Base-by-base conservation (phyloP, 92 coral and sea anemone genomes). In the Porites lobata region DNA sequence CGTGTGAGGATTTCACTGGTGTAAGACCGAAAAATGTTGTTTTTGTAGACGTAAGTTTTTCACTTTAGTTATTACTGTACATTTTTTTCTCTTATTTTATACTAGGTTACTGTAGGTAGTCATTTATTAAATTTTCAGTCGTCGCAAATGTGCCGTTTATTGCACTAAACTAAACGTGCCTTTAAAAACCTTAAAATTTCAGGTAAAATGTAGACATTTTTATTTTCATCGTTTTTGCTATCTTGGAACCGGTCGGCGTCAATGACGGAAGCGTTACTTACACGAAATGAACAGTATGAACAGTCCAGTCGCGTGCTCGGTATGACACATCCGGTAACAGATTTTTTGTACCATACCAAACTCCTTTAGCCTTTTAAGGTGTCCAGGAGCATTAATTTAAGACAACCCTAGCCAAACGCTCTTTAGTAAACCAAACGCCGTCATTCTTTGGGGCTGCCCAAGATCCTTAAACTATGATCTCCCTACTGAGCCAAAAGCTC, bases 41-140 rank as follows among this genome's bases (percentile, higher is more conserved):
- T 12, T 50, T 50, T 38, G 50, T 50, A 67, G 6, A 20, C 9
- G 75, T 80, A 38, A 80, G 75, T 80, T 67, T 80, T 52, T 2
- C 38, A 53, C n/a, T 38, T 38, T 38, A 38, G 0, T 38, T 20
- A 4, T 18, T 8, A 15, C n/a, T 50, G 13, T 13, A 43, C 8
- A 47, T 72, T 15, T 72, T 72, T 72, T 43, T 72, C 43, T 72
- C 13, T 74, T 57, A 29, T 10, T 67, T 57, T 58, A 21, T 58
- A 57, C 18, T 50, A 19, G 57, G 57, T 15, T 4, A 15, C 1
- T 4, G 80, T 58, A 14, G 66, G 79, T 26, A 26, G 6, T 76
- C 50, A 63, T 19, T 26, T 76, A 65, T 58, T 58, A 15, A 76
- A 57, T 76, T 50, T 76, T 56, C 14, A 18, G 17, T 68, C 52